These are phyloP conservation scores for Acholoe squamosa DNA, from an alignment of 2,888 invertebrate genomes.

Conservation along the genomic window DNA sequence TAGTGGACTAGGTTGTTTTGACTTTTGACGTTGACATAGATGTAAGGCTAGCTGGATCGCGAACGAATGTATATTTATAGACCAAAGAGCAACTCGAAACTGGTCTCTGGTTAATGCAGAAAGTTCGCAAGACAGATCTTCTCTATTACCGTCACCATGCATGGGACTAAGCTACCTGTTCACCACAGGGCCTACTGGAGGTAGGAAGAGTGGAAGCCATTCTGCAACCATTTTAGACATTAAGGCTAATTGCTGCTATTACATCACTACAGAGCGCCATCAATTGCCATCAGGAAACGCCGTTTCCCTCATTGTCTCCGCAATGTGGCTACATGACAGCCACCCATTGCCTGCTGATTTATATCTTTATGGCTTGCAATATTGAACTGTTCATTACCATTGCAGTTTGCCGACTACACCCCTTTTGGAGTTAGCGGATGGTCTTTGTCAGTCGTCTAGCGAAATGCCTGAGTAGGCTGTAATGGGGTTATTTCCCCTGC, in stretches of 20 bases:
- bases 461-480: background rate
- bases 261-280: conserved; percentile 41
- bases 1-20: too few species aligned
- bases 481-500: too few species aligned
- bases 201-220: background rate
- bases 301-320: conserved; percentile 46
- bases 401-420: conserved; percentile 21
- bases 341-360: conserved; percentile 28
- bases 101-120: too few species aligned
- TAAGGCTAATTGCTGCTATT: conserved; percentile 56
- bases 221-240: conserved; percentile 34
- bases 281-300: conserved; percentile 33
- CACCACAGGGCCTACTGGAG: background rate
- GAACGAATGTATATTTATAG: too few species aligned
- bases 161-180: too few species aligned
- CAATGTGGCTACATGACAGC: conserved; percentile 52
- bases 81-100: too few species aligned
- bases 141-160: too few species aligned
- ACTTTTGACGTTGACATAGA: too few species aligned
- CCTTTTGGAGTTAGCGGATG: background rate
- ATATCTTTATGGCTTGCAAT: conserved; percentile 61
- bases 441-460: background rate
- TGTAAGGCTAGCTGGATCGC: too few species aligned
- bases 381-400: conserved; percentile 53
- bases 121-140: too few species aligned